Base-by-base conservation (phyloP, 2,888 invertebrate genomes). In the Ecdyonurus torrentis region DNA sequence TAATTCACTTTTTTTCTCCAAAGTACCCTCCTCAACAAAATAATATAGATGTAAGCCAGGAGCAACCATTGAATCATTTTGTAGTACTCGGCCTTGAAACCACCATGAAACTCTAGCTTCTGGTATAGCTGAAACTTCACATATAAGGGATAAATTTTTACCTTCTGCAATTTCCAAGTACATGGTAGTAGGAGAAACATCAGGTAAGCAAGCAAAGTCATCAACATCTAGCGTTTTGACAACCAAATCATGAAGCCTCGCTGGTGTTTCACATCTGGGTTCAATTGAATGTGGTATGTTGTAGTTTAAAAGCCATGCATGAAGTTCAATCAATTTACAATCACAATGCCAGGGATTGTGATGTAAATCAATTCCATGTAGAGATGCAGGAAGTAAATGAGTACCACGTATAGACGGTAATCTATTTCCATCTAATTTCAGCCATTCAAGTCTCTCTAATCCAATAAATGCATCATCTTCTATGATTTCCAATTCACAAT, bases 311-410 rank as follows among this genome's bases (percentile, higher is more conserved):
- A 93, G 79, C 91, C 91, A 92, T 66, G 80, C 76, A 71, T 89
- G 84, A 70, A 92, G 77, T 70, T 88, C 85, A 68, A 85, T 77
- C 70, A 92, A 78, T 69, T 85, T 82, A 74, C 93, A 93, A 75
- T 92, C 90, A 75, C 93, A 93, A 68, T 84, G 81, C 93, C 92
- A 93, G 67, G 87, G 86, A 79, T 93, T 93, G 73, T 86, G 86
- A 73, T 91, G 87, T 68, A 93, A 77, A 70, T 88, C 85, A 64
- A 92, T 82, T 64, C 89, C 90, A 69, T 88, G 85, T 68, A 92
- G 77, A 60, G 84, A 83, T 66, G 84, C 83, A n/a, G 90, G 89
- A 62, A 89, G 79, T 69, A 87, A 83, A 20, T 69, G 67, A 64
- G 78, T 79, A 59, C 86, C 87, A 71, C 83, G 81, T 69, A 91